Evolutionary conservation across 1,140 invertebrate species (phyloP), one percentile per base, ranked within the genome.

Genomic region (Aricia agestis): DNA sequence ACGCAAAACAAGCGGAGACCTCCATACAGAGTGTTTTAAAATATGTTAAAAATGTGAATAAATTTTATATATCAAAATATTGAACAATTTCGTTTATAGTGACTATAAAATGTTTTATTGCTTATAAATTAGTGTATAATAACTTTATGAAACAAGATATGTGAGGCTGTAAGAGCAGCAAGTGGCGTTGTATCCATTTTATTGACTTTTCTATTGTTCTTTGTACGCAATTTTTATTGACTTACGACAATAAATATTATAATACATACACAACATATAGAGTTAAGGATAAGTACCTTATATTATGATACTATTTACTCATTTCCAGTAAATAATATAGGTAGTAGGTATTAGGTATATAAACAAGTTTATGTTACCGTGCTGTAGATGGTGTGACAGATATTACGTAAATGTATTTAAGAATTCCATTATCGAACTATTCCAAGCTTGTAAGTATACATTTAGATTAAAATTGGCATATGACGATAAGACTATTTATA

Each of bases 381-480:
- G 45, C 13, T 52, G 45, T 52, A 13, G 45, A 52, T 52, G 13
- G 45, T 15, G 45, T 52, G 45, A 52, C 13, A 52, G 45, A 52
- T 52, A 52, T 52, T 52, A 13, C 45, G 13, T 13, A 52, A 13
- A 52, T 11, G 45, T 52, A 52, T 52, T 13, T 52, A 52, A 52
- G 45, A 19, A 63, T 63, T 25, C 10, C 17, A 63, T 19, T 19
- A 63, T 31, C 11, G 18, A 19, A 61, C 17, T 61, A 61, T 61
- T 25, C 59, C 9, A 19, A 25, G 18, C 18, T 19, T 63, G 59
- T 63, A 63, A 63, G 11, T 63, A 19, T 63, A 59, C 59, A 63
- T 63, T 63, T 19, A 63, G 59, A 63, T 63, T 63, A 13, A 19
- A 63, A 63, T 63, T 63, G 59, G 19, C 59, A 19, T 63, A 25